Base-by-base conservation (phyloP, 2,888 invertebrate genomes). In the Ormyrus pomaceus region DNA sequence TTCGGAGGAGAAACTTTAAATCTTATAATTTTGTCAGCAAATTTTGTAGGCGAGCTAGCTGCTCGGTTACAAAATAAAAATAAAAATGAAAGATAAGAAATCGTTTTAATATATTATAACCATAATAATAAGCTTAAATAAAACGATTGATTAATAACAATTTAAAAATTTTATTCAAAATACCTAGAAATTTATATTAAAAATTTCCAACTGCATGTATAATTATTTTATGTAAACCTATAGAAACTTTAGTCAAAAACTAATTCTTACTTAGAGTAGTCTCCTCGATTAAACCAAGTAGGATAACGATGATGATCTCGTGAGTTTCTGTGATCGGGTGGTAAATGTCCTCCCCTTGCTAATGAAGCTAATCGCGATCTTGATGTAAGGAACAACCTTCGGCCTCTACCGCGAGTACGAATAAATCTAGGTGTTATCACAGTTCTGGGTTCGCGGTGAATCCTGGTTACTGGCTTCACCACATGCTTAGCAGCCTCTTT, bases 401-500 rank as follows among this genome's bases (percentile, higher is more conserved):
- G 88, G 51, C 92, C 89, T 79, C 91, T 86, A 50, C 89, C 88
- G 45, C 91, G 88, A 1, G 88, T 87, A 10, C 90, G 87, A 80
- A 90, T 82, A 82, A 90, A 90, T 83, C 91, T 87, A 69, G 89
- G 87, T 58, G 86, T 87, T 81, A 86, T 85, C 65, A 88, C 85
- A 76, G 86, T 86, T 70, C 83, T 87, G 70, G 71, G 84, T 58
- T 86, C 87, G 6, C 87, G 86, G 79, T 86, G 85, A 66, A 81
- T 85, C 61, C 89, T 92, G 92, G 88, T 89, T 89, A 89, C 92
- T 89, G 89, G 91, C 90, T 87, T 94, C 82, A 87, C 92, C 83
- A 93, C 92, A 83, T 93, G 91, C 86, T 95, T 95, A 0, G 96
- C 94, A 34, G 96, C 94, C 90, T 97, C 96, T 91, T 96, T 96